Evolutionary conservation across 2,888 invertebrate species (phyloP).

Genomic region (Oasisia sp.): DNA sequence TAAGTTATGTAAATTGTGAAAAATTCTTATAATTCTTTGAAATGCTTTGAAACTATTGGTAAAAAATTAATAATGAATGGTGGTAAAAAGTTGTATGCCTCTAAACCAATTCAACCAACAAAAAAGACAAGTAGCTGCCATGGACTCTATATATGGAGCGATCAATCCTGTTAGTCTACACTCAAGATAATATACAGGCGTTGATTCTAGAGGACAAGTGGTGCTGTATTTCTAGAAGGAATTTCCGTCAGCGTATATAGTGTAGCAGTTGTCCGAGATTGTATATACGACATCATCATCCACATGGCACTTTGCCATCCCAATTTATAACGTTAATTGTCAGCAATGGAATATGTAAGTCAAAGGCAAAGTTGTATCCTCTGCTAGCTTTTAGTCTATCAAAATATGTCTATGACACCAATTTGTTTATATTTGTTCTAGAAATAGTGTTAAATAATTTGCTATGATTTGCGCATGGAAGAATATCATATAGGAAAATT

Average conservation of each 20-base stretch:
- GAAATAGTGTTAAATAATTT: neutral
- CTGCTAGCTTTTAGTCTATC: neutral
- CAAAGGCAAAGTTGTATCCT: neutral
- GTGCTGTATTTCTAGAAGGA: neutral
- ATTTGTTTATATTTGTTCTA: too few relatives aligned
- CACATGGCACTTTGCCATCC: neutral
- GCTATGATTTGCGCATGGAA: neutral
- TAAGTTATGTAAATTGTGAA: neutral
- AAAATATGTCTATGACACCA: too few relatives aligned
- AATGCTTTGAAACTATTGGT: neutral
- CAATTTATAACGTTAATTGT: neutral
- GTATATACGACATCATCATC: neutral
- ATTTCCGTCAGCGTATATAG: neutral
- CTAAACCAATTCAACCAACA: neutral
- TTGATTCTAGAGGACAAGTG: neutral
- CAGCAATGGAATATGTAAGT: neutral
- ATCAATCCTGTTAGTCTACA: neutral
- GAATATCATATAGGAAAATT: too few relatives aligned
- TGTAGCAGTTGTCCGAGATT: neutral
- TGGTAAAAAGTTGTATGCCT: neutral
- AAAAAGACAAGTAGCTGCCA: neutral
- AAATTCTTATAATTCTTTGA: neutral
- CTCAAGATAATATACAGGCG: neutral
- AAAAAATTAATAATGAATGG: neutral
- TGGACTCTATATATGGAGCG: neutral